These are phyloP conservation scores for Glareola pratincola DNA, from an alignment of 2,113 vertebrate genomes.

Conservation along the genomic window DNA sequence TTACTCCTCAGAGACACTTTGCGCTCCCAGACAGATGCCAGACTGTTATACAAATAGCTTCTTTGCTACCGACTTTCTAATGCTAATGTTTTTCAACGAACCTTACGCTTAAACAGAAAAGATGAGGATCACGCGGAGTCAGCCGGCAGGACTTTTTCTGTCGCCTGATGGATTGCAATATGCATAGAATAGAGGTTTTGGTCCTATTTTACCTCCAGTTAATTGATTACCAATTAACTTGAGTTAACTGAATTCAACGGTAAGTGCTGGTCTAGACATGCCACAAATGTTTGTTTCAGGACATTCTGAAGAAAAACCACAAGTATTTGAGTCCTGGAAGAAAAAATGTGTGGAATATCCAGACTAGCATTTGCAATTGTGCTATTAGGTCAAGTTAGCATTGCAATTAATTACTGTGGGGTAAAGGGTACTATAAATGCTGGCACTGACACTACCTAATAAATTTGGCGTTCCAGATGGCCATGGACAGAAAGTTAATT, in stretches of 20 bases:
- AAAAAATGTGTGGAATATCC: constrained; percentile 39
- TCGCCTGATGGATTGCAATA: neutral
- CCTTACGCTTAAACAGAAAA: neutral
- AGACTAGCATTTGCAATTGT: constrained; percentile 6
- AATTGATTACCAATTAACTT: constrained; percentile 65
- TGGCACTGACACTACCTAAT: neutral
- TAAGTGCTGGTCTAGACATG: constrained; percentile 57
- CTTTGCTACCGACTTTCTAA: neutral
- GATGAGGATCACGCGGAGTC: fast-evolving
- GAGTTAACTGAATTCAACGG: constrained; percentile 5
- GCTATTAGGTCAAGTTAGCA: constrained; percentile 17
- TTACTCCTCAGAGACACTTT: neutral
- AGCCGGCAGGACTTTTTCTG: neutral
- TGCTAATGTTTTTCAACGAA: neutral
- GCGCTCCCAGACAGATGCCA: neutral
- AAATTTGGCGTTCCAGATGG: neutral
- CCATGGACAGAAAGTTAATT: neutral
- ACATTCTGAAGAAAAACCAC: constrained; percentile 51
- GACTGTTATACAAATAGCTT: neutral
- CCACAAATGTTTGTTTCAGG: constrained; percentile 51
- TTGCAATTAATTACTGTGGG: neutral
- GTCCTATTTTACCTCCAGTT: constrained; percentile 34
- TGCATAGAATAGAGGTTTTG: neutral
- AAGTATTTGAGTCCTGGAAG: constrained; percentile 34
- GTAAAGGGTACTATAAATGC: neutral